Base-by-base conservation (phyloP, 2,888 invertebrate genomes). In the Diaphora mendica region DNA sequence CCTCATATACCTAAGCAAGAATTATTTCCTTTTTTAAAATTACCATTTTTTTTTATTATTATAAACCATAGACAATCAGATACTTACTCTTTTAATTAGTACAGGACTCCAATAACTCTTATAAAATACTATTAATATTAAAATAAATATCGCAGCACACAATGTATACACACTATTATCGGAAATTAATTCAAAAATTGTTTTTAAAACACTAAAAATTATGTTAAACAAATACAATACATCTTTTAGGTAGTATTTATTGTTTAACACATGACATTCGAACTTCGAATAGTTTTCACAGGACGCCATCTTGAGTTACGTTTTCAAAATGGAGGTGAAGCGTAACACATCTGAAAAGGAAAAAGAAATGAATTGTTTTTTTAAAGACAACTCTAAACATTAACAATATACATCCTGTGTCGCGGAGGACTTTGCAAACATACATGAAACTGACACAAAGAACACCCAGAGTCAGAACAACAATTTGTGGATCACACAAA, bases 71-170 rank as follows among this genome's bases (percentile, higher is more conserved):
- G 62, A 62, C 62, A 62, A 30, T 30, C 5, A 30, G 15, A 30
- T 64, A 85, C 91, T 91, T 67, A 94, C 94, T 89, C 90, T 93
- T 51, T 84, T 85, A 80, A 91, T 92, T 7, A 90, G 48, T 11
- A 91, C 77, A 0, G 93, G 94, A 68, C 79, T 89, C 79, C 86
- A 88, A 80, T 87, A 94, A 66, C 90, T 88, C 64, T 88, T 94
- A 74, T 91, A 92, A 0, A 90, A 26, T 1, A 88, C 67, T 69
- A 85, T 84, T 0, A 91, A 39, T n/a, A 91, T 20, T 71, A 88
- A 73, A 72, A 84, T 66, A 55, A 90, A 59, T 64, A 88, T 78
- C 82, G 89, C 81, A 86, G 84, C 65, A 3, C 83, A 20, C 3
- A 88, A 5, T 62, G 91, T 78, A 55, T 78, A 66, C n/a, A 73